These are phyloP conservation scores for Chironomus tepperi DNA, from an alignment of 1,140 invertebrate species.

Conservation along the genomic window DNA sequence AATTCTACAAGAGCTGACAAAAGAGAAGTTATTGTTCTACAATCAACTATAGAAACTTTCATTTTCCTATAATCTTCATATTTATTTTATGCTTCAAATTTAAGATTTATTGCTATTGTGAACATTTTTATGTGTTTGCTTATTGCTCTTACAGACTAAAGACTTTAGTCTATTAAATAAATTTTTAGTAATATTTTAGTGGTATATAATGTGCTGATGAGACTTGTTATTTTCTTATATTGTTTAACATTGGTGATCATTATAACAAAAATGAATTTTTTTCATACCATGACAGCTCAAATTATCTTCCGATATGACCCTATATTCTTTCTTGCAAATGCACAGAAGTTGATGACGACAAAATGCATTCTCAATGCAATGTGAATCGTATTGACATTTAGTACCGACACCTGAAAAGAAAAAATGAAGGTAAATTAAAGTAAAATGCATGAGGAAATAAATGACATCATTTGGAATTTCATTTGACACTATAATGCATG, in stretches of 20 bases:
- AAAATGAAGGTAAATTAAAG: constrained; percentile 17
- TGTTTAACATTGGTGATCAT: neutral
- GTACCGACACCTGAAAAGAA: constrained; percentile 18
- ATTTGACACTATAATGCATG: constrained; percentile 20
- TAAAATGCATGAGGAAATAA: neutral
- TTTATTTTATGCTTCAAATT: too few relatives aligned
- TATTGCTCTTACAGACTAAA: too few relatives aligned
- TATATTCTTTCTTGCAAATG: constrained; percentile 25
- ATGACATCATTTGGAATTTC: constrained; percentile 19
- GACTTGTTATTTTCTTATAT: neutral
- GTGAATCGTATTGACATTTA: constrained; percentile 24
- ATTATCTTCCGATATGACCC: constrained; percentile 22
- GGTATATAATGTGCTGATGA: neutral
- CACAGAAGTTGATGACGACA: constrained; percentile 24
- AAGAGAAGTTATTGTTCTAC: too few relatives aligned
- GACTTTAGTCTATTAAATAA: too few relatives aligned
- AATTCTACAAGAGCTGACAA: too few relatives aligned
- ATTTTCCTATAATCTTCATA: too few relatives aligned
- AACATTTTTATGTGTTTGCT: too few relatives aligned
- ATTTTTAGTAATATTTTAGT: too few relatives aligned
- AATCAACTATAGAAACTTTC: too few relatives aligned
- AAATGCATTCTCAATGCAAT: constrained; percentile 25
- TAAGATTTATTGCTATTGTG: too few relatives aligned
- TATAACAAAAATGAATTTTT: too few relatives aligned
- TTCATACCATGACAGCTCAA: constrained; percentile 24